Conservation (phyloP, 2,888 invertebrate species). For the Drosophila mulleri region DNA sequence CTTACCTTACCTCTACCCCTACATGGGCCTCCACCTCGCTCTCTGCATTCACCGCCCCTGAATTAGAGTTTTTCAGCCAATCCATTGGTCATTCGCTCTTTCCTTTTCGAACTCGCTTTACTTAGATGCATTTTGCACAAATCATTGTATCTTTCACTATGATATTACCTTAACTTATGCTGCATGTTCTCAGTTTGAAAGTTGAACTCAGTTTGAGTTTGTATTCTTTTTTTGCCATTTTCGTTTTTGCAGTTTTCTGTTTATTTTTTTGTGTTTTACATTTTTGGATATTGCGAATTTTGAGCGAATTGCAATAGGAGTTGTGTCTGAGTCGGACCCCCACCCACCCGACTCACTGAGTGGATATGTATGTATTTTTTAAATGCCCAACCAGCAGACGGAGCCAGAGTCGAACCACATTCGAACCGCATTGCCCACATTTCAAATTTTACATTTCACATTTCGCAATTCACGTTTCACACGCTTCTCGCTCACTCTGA, state of each 20-base stretch:
- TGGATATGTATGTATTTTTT: constrained; percentile 14
- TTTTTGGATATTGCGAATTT: constrained; percentile 16
- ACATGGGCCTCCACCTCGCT: neutral
- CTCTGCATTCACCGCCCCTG: neutral
- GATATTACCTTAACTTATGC: constrained; percentile 1
- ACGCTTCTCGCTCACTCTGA: constrained; percentile 9
- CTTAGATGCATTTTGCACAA: neutral
- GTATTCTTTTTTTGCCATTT: neutral
- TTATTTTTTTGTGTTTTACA: neutral
- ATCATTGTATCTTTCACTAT: neutral
- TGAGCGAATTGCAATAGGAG: constrained; percentile 13
- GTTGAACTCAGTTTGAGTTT: constrained; percentile 3
- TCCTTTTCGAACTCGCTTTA: neutral
- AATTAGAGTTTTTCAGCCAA: neutral
- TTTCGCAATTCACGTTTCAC: constrained; percentile 17
- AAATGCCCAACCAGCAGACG: constrained; percentile 28
- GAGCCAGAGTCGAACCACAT: constrained; percentile 11
- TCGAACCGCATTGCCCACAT: constrained; percentile 12
- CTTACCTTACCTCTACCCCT: neutral
- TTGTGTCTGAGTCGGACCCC: neutral
- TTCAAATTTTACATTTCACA: constrained; percentile 19
- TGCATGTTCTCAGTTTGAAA: constrained; percentile 6
- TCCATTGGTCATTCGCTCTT: neutral
- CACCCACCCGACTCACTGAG: neutral
- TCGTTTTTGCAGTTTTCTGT: neutral